Base-by-base conservation (phyloP, 2,888 invertebrate species). In the Pollenia angustigena region DNA sequence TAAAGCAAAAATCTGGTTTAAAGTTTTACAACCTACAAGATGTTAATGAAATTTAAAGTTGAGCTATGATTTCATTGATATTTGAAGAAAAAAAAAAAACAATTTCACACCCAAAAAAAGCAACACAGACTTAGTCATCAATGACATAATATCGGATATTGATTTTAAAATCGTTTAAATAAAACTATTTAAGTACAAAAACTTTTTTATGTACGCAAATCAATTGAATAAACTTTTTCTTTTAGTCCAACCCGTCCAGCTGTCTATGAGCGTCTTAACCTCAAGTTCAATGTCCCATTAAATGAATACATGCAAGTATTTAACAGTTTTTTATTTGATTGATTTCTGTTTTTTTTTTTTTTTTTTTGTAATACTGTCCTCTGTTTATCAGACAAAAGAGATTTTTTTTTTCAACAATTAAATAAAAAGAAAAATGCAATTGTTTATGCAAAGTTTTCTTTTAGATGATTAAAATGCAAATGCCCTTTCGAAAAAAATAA, bases 271-370 rank as follows among this genome's bases (percentile, higher is more conserved):
- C 58, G 50, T 66, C 32, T 74, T 74, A 83, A 83, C 79, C 80
- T 58, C 56, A 83, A 80, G 86, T 86, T 86, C 86, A 83, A 86
- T 86, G 83, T 86, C 80, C 80, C 80, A 83, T 56, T 71, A 79
- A 62, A 46, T 8, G 62, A 44, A 46, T 32, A 11, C 64, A 72
- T 62, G 56, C 40, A 83, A 78, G 11, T 23, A 64, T 84, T 79
- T 78, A 14, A 18, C 56, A 62, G 14, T 80, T 64, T 58, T 1
- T 11, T 18, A 12, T 48, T 66, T 64, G 46, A 44, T 58, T 71
- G 32, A 62, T 72, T 60, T 54, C 16, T 16, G 18, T 75, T 60
- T 40, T 11, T 52, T 23, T 23, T 8, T 32, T 56, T 16, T 60
- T 8, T 54, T 32, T 32, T 32, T 6, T 32, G n/a, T 0, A 32